A percentile compares a stretch with the other conserved stretches of the same genome.
phyloP scores from a whole-genome alignment of 92 coral and sea anemone species.

The Phenganax stokvisi region DNA sequence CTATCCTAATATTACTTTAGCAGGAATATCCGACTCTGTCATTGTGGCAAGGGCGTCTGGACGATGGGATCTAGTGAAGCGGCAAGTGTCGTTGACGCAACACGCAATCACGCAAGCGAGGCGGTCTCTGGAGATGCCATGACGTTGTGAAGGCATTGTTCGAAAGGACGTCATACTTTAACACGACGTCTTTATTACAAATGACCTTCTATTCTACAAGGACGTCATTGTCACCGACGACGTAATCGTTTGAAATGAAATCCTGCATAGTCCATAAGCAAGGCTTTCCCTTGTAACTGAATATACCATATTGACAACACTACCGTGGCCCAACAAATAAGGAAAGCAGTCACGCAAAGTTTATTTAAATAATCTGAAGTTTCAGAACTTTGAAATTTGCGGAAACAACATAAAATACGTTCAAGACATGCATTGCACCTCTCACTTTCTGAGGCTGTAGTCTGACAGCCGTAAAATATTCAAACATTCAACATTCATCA shows the following conservation, averaged over 20 bases:
- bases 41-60: conserved; percentile 55
- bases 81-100: conserved; percentile 63
- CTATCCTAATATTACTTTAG: conserved; percentile 59
- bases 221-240: not conserved
- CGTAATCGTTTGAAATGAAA: not conserved
- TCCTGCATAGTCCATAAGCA: not conserved
- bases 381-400: no score
- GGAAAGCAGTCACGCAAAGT: no score
- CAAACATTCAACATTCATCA: no score
- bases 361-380: no score
- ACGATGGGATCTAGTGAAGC: conserved; percentile 67
- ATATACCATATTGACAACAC: no score
- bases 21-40: conserved; percentile 67
- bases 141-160: not conserved
- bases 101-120: conserved; percentile 68
- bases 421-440: no score
- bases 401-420: no score
- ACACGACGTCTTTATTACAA: not conserved
- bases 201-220: not conserved
- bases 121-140: not conserved
- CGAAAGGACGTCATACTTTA: not conserved
- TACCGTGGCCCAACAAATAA: no score
- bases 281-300: not conserved
- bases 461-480: no score
- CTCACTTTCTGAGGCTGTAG: no score